Evolutionary conservation across 2,797 vertebrate species (phyloP).

Genomic region (Microcaecilia unicolor): DNA sequence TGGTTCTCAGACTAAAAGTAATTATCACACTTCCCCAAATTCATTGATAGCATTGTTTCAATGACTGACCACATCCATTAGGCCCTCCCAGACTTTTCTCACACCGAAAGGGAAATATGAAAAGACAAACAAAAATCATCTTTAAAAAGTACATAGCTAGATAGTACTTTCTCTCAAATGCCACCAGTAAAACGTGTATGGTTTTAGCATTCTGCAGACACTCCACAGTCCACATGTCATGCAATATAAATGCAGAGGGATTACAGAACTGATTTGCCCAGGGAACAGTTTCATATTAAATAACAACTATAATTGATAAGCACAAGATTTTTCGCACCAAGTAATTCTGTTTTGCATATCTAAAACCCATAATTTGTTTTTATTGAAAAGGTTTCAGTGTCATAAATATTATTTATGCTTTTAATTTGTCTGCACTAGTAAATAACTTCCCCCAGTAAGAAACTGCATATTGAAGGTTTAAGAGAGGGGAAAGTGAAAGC

Average conservation of each 20-base stretch:
- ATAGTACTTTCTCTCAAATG: neutral
- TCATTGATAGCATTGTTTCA: conserved; percentile 47
- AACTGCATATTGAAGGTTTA: neutral
- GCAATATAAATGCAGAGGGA: conserved; percentile 5
- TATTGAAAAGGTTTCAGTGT: conserved; percentile 47
- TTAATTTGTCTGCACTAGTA: conserved; percentile 50
- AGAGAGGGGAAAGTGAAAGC: neutral
- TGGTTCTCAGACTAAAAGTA: conserved; percentile 56
- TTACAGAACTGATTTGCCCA: conserved; percentile 22
- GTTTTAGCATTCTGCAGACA: conserved; percentile 7
- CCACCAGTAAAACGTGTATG: neutral
- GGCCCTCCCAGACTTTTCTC: conserved; percentile 3
- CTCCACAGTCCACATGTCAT: neutral
- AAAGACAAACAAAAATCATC: conserved; percentile 11
- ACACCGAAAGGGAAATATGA: conserved; percentile 12
- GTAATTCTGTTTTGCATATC: conserved; percentile 45
- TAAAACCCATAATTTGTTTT: conserved; percentile 48
- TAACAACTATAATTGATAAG: conserved; percentile 36
- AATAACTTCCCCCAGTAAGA: conserved; percentile 28
- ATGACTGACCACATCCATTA: conserved; percentile 12
- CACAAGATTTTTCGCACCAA: conserved; percentile 29
- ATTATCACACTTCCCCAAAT: conserved; percentile 80
- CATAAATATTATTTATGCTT: conserved; percentile 43
- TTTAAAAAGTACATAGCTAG: neutral
- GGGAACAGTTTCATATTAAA: conserved; percentile 31